These are phyloP conservation scores for Caenorhabditis latens DNA, from an alignment of 1,140 invertebrate genomes.

Conservation along the genomic window DNA sequence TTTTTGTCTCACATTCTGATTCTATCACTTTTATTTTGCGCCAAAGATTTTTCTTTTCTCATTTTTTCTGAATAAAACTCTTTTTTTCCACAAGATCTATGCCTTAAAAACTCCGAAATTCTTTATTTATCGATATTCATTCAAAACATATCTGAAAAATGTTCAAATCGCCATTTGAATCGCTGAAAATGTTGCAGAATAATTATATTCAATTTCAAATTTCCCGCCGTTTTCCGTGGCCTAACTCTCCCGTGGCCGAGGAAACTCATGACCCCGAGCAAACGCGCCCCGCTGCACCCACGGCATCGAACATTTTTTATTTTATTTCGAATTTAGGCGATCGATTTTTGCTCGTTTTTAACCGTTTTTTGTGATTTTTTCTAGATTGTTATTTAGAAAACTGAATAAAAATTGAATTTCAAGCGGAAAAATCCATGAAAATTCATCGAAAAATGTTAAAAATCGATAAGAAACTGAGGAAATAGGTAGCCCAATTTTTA, in stretches of 20 bases:
- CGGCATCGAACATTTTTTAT: neutral
- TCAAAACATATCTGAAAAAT: no score
- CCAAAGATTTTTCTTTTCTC: no score
- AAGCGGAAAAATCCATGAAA: neutral
- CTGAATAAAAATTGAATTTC: neutral
- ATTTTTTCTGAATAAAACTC: no score
- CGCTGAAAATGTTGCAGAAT: no score
- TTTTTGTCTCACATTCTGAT: no score
- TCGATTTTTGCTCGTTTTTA: conserved; percentile 2
- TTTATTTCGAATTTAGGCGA: conserved; percentile 11
- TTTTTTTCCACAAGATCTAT: no score
- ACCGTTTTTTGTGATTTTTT: neutral
- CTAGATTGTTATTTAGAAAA: neutral
- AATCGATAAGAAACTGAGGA: neutral
- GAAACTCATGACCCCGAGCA: neutral
- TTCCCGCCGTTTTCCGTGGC: neutral
- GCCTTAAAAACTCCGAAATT: no score
- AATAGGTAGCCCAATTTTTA: neutral
- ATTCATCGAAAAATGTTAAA: neutral
- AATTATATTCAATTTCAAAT: no score
- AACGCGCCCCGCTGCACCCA: neutral
- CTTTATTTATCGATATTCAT: no score
- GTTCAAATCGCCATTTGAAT: no score
- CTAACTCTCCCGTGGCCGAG: neutral
- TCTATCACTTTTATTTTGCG: no score